A percentile compares a stretch with the other conserved stretches of the same genome.
Conservation (phyloP, 2,888 invertebrate species). For the Xylocampa areola region DNA sequence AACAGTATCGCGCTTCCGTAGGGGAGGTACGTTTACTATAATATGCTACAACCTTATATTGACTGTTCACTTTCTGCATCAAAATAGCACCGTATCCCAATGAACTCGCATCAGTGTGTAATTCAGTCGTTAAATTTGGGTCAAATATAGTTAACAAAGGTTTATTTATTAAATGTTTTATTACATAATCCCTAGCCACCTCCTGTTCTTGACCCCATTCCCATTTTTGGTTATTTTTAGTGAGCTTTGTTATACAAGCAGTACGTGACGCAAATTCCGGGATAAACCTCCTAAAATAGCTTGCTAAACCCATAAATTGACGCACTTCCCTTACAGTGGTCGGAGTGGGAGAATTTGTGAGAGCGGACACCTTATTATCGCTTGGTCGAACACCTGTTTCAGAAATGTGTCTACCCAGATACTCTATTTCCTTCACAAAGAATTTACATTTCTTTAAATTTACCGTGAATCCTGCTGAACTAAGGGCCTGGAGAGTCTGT, state of each 20-base stretch:
- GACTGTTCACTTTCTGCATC: conserved; percentile 37
- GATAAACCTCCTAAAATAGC: conserved; percentile 6
- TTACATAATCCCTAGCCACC: conserved; percentile 31
- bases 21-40: conserved; percentile 43
- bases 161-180: conserved; percentile 40
- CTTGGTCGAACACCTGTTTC: conserved; percentile 6
- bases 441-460: conserved; percentile 22
- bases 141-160: conserved; percentile 57
- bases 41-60: conserved; percentile 56
- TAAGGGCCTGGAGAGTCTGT: neutral
- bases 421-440: conserved; percentile 1
- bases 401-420: conserved; percentile 3
- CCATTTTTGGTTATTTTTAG: conserved; percentile 3
- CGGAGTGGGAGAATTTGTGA: neutral
- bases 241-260: neutral
- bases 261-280: conserved; percentile 1
- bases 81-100: conserved; percentile 59
- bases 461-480: neutral
- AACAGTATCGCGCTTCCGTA: conserved; percentile 54
- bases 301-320: too few relatives aligned
- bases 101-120: conserved; percentile 57
- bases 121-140: conserved; percentile 44
- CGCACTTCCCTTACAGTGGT: neutral
- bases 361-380: neutral
- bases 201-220: conserved; percentile 8